Conservation (phyloP, 2,888 invertebrate species). For the Merodon equestris region DNA sequence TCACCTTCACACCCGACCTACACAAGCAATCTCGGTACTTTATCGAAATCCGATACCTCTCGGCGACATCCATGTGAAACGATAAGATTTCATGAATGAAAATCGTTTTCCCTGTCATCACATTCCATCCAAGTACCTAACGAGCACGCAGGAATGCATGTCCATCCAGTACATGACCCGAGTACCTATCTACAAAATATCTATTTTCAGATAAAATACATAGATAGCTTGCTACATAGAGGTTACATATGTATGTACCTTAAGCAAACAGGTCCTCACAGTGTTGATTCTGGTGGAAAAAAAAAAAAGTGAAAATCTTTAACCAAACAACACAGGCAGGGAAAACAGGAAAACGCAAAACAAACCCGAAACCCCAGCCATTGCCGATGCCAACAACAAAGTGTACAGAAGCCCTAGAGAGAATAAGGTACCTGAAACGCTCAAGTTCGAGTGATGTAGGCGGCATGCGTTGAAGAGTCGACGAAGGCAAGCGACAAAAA, state of each 20-base stretch:
- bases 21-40: slow-evolving; percentile 7
- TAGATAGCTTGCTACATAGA: no score
- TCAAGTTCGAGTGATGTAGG: slow-evolving; percentile 28
- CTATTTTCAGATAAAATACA: no score
- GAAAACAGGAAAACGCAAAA: slow-evolving; percentile 59
- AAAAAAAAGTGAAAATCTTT: slow-evolving; percentile 17
- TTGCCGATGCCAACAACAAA: slow-evolving; percentile 38
- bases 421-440: slow-evolving; percentile 45
- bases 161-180: no score
- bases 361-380: slow-evolving; percentile 21
- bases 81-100: slow-evolving; percentile 64
- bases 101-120: slow-evolving; percentile 6
- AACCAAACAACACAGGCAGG: slow-evolving; percentile 37
- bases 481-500: slow-evolving; percentile 20
- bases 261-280: slow-evolving; percentile 57
- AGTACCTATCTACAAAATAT: no score
- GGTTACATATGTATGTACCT: no score
- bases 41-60: slow-evolving; percentile 37
- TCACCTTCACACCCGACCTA: no score
- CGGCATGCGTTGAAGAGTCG: background rate
- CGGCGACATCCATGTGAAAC: slow-evolving; percentile 34
- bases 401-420: slow-evolving; percentile 70
- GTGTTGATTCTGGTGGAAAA: slow-evolving; percentile 51
- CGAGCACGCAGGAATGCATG: slow-evolving; percentile 8
- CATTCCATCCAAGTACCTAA: slow-evolving; percentile 46